These are phyloP conservation scores for Scatophagus argus DNA, from an alignment of 2,113 vertebrate species.

Conservation along the genomic window DNA sequence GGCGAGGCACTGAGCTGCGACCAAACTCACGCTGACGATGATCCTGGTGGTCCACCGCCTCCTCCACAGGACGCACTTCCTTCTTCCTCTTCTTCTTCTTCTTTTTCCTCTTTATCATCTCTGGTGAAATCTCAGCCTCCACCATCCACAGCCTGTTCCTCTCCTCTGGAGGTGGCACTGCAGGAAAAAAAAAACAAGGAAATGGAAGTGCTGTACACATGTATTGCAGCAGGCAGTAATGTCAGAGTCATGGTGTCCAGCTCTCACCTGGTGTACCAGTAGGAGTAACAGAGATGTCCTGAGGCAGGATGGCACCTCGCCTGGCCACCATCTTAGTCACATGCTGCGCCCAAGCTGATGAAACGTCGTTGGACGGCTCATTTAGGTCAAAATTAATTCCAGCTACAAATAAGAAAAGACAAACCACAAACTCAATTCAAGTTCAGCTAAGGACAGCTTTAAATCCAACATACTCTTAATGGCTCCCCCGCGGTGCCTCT, in stretches of 20 bases:
- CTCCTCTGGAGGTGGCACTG: conserved; percentile 92
- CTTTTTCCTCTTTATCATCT: conserved; percentile 92
- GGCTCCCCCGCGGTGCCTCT: conserved; percentile 1
- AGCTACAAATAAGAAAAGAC: conserved; percentile 78
- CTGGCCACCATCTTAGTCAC: conserved; percentile 99
- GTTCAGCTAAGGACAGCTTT: conserved; percentile 1
- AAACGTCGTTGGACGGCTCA: conserved; percentile 93
- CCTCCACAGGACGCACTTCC: conserved; percentile 75
- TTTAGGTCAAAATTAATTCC: conserved; percentile 95
- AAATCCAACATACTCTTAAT: neutral
- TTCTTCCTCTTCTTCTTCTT: conserved; percentile 92
- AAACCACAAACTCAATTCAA: conserved; percentile 18
- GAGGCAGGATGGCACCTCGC: conserved; percentile 95
- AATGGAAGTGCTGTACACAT: too few relatives aligned
- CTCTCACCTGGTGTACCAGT: conserved; percentile 91
- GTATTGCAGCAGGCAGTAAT: neutral
- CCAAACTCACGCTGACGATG: conserved; percentile 60
- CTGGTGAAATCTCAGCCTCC: conserved; percentile 90
- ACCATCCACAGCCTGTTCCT: conserved; percentile 91
- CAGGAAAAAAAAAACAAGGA: neutral
- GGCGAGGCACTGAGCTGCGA: conserved; percentile 87
- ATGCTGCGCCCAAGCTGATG: conserved; percentile 97
- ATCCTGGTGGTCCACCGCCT: conserved; percentile 59
- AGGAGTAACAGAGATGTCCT: conserved; percentile 94
- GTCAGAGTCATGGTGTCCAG: neutral